phyloP scores from a whole-genome alignment of 92 coral and sea anemone species.

The Siderastrea radians region DNA sequence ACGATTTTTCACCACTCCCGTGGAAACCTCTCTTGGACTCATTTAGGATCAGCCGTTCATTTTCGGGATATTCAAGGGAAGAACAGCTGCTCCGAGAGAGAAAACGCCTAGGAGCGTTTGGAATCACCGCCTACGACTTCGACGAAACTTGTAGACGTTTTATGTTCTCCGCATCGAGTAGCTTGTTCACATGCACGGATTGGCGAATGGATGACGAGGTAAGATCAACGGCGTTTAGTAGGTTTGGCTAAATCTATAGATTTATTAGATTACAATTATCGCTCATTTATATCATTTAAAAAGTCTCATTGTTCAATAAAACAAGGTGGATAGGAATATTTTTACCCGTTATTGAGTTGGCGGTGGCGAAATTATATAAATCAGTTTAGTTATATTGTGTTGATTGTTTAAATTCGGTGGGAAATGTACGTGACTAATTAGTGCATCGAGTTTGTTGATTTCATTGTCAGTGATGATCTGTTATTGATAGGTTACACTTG shows the following conservation, averaged over 20 bases:
- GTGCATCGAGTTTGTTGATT: neutral
- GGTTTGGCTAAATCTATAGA: too few relatives aligned
- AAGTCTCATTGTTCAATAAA: neutral
- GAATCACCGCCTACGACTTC: slow-evolving; percentile 95
- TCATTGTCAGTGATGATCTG: neutral
- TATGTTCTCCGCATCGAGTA: slow-evolving; percentile 90
- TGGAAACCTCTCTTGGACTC: slow-evolving; percentile 90
- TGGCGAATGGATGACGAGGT: slow-evolving; percentile 61
- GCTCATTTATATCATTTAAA: neutral
- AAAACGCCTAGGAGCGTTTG: slow-evolving; percentile 95
- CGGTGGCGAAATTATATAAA: neutral
- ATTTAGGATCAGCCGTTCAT: slow-evolving; percentile 72
- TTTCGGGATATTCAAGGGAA: slow-evolving; percentile 95
- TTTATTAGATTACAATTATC: too few relatives aligned
- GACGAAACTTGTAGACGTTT: slow-evolving; percentile 86
- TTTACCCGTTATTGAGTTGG: neutral
- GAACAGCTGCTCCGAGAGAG: slow-evolving; percentile 95
- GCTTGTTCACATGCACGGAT: slow-evolving; percentile 91
- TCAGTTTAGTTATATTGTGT: neutral
- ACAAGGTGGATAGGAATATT: neutral
- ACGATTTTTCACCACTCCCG: slow-evolving; percentile 44
- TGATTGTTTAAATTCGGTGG: neutral
- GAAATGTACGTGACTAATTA: neutral
- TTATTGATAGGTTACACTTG: neutral
- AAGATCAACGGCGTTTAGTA: neutral